Evolutionary conservation across 2,797 vertebrate genomes (phyloP).

Genomic region (Philypnodon macrostomus): DNA sequence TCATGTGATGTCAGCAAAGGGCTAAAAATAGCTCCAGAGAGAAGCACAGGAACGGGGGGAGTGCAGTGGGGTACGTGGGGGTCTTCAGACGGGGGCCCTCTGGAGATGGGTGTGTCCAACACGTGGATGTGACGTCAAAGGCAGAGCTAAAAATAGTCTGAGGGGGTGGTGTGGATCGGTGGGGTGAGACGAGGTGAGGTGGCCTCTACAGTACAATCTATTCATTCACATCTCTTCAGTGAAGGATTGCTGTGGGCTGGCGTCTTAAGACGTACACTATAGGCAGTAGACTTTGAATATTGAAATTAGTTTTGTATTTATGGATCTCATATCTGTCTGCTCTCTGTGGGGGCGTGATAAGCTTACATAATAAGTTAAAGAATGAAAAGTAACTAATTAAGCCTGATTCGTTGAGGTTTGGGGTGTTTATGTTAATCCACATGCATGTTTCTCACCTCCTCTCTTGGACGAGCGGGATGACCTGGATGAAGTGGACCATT

Average conservation of each 20-base stretch:
- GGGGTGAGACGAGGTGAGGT: constrained; percentile 19
- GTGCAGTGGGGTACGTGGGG: constrained; percentile 31
- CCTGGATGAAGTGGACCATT: constrained; percentile 97
- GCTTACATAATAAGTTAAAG: too few species aligned
- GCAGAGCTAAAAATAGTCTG: constrained; percentile 50
- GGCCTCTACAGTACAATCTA: background rate
- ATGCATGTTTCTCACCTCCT: constrained; percentile 95
- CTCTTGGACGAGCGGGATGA: constrained; percentile 95
- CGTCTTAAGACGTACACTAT: too few species aligned
- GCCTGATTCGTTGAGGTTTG: too few species aligned
- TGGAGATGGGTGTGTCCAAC: constrained; percentile 30
- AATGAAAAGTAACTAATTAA: too few species aligned
- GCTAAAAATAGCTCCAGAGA: constrained; percentile 69
- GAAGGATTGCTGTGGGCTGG: too few species aligned
- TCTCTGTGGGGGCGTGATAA: too few species aligned
- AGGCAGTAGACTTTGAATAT: too few species aligned
- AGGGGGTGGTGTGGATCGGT: constrained; percentile 4
- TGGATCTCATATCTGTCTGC: too few species aligned
- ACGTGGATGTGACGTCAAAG: constrained; percentile 36
- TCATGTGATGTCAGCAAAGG: constrained; percentile 67
- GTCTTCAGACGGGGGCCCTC: constrained; percentile 36
- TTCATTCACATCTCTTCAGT: background rate
- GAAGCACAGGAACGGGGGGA: constrained; percentile 35
- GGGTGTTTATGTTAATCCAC: too few species aligned
- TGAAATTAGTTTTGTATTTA: too few species aligned